A percentile compares a stretch with the other conserved stretches of the same genome.
These are phyloP conservation scores for Dipodomys merriami DNA, from an alignment of 2,113 vertebrate genomes.

Conservation along the genomic window DNA sequence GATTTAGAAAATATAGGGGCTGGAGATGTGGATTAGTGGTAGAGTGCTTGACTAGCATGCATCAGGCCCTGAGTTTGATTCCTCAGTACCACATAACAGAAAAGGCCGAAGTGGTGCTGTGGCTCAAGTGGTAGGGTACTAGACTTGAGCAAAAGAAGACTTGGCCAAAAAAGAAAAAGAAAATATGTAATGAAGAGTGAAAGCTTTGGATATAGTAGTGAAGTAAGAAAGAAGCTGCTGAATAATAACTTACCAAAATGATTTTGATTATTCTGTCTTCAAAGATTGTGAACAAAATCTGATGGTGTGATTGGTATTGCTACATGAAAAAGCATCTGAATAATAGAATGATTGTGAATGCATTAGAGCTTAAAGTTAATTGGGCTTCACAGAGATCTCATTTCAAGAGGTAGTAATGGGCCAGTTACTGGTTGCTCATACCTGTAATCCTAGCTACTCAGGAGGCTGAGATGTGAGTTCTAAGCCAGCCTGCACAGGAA, in stretches of 20 bases:
- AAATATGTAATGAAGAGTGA: not conserved
- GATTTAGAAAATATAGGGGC: not conserved
- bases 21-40: too few species aligned
- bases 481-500: too few species aligned
- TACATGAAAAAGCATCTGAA: not conserved
- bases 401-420: constrained; percentile 53
- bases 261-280: constrained; percentile 42
- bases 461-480: too few species aligned
- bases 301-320: not conserved
- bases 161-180: too few species aligned
- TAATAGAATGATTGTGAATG: constrained; percentile 7
- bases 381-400: constrained; percentile 20
- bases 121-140: too few species aligned
- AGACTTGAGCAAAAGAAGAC: too few species aligned
- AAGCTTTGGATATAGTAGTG: constrained; percentile 8
- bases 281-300: constrained; percentile 43
- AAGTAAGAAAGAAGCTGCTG: constrained; percentile 48
- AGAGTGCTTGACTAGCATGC: too few species aligned
- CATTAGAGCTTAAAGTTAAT: constrained; percentile 38
- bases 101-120: too few species aligned
- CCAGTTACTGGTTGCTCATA: too few species aligned
- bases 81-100: too few species aligned
- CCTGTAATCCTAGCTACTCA: too few species aligned
- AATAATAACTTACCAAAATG: constrained; percentile 9
- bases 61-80: too few species aligned